A percentile compares a stretch with the other conserved stretches of the same genome.
These are phyloP conservation scores for Odobenus rosmarus DNA, from an alignment of 2,113 vertebrate genomes.

Conservation along the genomic window DNA sequence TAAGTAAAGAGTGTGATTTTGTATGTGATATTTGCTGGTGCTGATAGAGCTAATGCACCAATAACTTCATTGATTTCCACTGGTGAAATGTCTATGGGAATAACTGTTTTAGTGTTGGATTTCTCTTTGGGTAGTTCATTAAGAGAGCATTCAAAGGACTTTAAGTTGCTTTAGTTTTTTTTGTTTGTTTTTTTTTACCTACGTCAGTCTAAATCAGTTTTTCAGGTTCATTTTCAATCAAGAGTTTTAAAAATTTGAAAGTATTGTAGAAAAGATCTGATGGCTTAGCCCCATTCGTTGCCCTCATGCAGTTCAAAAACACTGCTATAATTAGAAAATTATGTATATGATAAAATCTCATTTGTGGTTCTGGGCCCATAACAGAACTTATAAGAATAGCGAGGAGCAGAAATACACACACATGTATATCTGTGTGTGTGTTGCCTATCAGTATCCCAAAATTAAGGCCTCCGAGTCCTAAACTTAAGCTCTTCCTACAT, in stretches of 20 bases:
- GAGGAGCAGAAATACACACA: neutral
- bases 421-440: neutral
- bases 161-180: neutral
- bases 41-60: neutral
- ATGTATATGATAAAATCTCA: neutral
- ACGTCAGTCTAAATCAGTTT: neutral
- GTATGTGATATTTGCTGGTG: constrained; percentile 5
- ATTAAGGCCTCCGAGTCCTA: neutral
- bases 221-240: constrained; percentile 53
- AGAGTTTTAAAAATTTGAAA: constrained; percentile 40
- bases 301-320: neutral
- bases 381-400: neutral
- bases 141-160: constrained; percentile 4
- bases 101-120: neutral
- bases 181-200: neutral
- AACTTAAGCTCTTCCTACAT: neutral
- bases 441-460: neutral
- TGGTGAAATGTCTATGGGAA: neutral
- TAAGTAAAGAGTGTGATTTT: constrained; percentile 12
- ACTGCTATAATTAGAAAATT: neutral
- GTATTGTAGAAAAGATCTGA: neutral
- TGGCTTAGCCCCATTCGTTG: neutral
- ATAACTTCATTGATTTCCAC: neutral
- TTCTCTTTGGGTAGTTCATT: constrained; percentile 54
- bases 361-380: neutral